Evolutionary conservation across 2,888 invertebrate genomes (phyloP).

Genomic region (Lochmaea crataegi): DNA sequence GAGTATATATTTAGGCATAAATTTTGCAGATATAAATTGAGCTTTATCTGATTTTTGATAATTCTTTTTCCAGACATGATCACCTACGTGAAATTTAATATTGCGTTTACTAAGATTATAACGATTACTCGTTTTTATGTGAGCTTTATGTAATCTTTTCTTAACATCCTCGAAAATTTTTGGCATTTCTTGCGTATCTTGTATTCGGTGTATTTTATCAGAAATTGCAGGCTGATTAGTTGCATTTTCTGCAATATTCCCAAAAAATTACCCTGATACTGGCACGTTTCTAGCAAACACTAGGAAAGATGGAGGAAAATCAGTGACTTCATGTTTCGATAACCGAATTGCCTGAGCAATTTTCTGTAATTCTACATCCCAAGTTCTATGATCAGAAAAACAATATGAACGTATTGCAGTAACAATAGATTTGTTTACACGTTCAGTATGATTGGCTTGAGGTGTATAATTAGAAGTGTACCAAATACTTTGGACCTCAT

Average conservation of each 20-base stretch:
- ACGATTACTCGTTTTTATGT: background rate
- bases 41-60: conserved; percentile 14
- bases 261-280: background rate
- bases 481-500: no score
- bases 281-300: background rate
- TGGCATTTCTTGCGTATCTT: conserved; percentile 4
- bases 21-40: conserved; percentile 1
- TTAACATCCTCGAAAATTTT: conserved; percentile 3
- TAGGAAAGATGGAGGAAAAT: no score
- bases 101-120: conserved; percentile 4
- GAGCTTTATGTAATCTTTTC: background rate
- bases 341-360: no score
- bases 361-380: no score
- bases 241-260: background rate
- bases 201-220: background rate
- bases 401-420: no score
- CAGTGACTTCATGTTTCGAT: no score
- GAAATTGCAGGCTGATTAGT: conserved; percentile 1
- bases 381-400: no score
- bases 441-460: background rate
- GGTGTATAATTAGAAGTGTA: no score
- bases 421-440: no score
- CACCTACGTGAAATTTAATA: conserved; percentile 16
- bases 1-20: no score
- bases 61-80: conserved; percentile 13